Conservation (phyloP, 2,888 invertebrate species). For the Leistus spinibarbis region DNA sequence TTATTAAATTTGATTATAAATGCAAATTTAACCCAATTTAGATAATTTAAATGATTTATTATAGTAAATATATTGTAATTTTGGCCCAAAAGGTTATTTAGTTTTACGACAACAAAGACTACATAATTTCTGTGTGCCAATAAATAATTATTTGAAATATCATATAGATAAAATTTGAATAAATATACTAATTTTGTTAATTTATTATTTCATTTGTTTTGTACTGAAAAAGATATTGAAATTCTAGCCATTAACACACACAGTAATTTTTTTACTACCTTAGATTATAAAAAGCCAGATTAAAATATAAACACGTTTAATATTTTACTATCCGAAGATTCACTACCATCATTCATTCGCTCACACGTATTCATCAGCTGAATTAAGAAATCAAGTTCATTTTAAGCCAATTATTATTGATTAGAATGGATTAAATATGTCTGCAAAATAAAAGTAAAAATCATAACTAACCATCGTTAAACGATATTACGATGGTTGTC, state of each 20-base stretch:
- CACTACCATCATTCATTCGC: constrained; percentile 27
- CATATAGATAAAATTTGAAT: neutral
- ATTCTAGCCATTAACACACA: neutral
- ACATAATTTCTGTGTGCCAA: constrained; percentile 12
- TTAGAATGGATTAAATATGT: neutral
- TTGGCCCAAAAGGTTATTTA: neutral
- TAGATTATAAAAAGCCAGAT: constrained; percentile 38
- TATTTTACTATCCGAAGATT: constrained; percentile 34
- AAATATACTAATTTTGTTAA: neutral
- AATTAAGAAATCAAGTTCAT: constrained; percentile 13
- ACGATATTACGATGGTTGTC: no score
- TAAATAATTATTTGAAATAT: neutral
- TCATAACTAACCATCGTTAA: no score
- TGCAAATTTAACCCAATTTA: neutral
- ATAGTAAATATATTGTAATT: neutral
- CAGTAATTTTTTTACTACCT: constrained; percentile 19
- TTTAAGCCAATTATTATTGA: constrained; percentile 7
- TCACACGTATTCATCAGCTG: constrained; percentile 20
- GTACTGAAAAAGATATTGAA: constrained; percentile 3
- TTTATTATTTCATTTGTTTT: neutral
- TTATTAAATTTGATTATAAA: neutral
- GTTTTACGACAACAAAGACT: constrained; percentile 25
- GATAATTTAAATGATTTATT: neutral
- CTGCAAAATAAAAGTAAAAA: no score
- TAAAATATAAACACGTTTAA: constrained; percentile 38